These are phyloP conservation scores for Picathartes gymnocephalus DNA, from an alignment of 2,113 vertebrate species.

Conservation along the genomic window DNA sequence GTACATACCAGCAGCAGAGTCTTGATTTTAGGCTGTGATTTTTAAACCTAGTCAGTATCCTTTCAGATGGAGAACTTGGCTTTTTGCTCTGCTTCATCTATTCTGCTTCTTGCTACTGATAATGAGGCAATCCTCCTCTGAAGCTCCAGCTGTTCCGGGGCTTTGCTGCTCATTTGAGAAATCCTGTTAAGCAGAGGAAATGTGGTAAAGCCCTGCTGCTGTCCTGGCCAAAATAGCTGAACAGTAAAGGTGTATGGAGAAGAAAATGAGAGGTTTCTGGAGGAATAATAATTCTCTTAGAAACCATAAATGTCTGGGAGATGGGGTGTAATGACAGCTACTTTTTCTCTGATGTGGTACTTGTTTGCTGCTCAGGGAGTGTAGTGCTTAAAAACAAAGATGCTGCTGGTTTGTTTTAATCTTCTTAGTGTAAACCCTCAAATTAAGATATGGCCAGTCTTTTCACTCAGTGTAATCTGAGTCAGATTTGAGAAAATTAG, in stretches of 20 bases:
- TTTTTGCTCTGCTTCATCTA: neutral
- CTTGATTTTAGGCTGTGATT: neutral
- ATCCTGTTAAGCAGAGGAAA: neutral
- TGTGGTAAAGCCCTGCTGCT: neutral
- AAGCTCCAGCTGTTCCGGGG: neutral
- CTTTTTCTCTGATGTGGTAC: neutral
- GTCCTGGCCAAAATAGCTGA: neutral
- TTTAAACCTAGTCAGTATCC: neutral
- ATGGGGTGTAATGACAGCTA: neutral
- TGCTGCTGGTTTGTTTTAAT: slow-evolving; percentile 4
- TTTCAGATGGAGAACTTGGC: neutral
- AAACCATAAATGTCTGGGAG: neutral
- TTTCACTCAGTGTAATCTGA: neutral
- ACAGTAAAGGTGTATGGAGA: neutral
- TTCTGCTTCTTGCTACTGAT: neutral
- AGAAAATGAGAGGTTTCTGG: neutral
- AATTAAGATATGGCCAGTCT: neutral
- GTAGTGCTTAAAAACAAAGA: neutral
- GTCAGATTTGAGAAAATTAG: neutral
- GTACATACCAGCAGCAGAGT: neutral
- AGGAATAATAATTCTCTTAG: neutral
- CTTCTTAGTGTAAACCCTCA: neutral
- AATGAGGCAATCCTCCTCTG: neutral
- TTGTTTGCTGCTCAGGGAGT: neutral
- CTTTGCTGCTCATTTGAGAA: neutral